A percentile compares a stretch with the other conserved stretches of the same genome.
Conservation (phyloP, 2,797 vertebrate genomes). For the Phrynocephalus guinanensis region DNA sequence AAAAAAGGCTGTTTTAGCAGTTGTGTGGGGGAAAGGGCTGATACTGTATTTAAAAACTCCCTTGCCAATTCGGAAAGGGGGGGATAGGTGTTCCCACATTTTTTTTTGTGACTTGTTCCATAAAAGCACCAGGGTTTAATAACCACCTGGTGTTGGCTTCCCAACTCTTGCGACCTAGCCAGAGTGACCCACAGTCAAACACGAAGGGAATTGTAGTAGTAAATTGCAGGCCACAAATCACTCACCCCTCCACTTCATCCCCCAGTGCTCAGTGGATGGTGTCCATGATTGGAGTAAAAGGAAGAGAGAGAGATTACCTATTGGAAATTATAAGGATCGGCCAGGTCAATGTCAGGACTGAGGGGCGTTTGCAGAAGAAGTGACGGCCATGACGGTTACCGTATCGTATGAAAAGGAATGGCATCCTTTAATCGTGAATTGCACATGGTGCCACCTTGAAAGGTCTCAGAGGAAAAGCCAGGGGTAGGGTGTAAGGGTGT, state of each 20-base stretch:
- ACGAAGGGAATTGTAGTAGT: neutral
- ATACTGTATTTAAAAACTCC: slow-evolving; percentile 6
- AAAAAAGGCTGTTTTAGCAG: slow-evolving; percentile 37
- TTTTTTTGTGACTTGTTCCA: slow-evolving; percentile 10
- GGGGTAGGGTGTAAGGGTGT: too few species aligned
- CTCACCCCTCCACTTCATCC: neutral
- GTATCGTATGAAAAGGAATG: too few species aligned
- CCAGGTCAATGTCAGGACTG: too few species aligned
- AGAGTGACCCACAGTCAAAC: neutral
- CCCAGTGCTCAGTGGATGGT: slow-evolving; percentile 29
- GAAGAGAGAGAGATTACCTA: slow-evolving; percentile 11
- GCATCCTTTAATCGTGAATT: too few species aligned
- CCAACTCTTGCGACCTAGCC: neutral
- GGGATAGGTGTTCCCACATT: slow-evolving; percentile 57
- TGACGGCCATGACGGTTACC: too few species aligned
- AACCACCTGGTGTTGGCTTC: neutral
- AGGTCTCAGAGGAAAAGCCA: too few species aligned
- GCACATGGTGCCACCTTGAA: too few species aligned
- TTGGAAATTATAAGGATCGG: too few species aligned
- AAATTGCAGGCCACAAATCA: neutral
- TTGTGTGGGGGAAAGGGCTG: neutral
- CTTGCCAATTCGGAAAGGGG: neutral
- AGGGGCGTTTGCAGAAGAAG: too few species aligned
- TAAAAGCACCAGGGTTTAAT: slow-evolving; percentile 15
- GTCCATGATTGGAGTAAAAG: slow-evolving; percentile 16